Evolutionary conservation across 2,888 invertebrate genomes (phyloP).

Genomic region (Parasteatoda lunata): DNA sequence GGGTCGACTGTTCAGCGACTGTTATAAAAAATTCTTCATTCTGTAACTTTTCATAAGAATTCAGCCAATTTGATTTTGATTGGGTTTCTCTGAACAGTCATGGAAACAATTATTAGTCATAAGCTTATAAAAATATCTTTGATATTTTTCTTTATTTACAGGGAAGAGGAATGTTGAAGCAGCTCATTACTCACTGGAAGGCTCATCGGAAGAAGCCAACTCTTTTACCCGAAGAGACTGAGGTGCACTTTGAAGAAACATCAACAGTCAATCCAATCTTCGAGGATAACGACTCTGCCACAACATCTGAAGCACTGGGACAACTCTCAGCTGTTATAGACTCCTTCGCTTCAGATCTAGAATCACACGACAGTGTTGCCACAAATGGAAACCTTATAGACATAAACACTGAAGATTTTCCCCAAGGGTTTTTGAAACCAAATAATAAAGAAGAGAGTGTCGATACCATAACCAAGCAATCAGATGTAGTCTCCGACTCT

Average conservation of each 20-base stretch:
- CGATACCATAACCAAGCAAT: not conserved
- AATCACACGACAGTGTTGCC: not conserved
- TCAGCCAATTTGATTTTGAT: too few relatives aligned
- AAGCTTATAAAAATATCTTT: too few relatives aligned
- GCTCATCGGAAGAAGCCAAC: slow-evolving; percentile 48
- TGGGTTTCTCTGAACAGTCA: too few relatives aligned
- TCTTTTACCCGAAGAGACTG: slow-evolving; percentile 41
- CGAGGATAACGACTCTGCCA: slow-evolving; percentile 52
- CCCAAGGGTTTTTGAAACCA: not conserved
- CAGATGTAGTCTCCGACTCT: not conserved
- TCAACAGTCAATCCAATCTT: slow-evolving; percentile 46
- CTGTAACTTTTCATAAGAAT: too few relatives aligned
- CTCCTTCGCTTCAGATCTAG: not conserved
- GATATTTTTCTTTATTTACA: slow-evolving; percentile 1
- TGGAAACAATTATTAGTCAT: too few relatives aligned
- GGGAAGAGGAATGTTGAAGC: slow-evolving; percentile 60
- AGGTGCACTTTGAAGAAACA: slow-evolving; percentile 32
- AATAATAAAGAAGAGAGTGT: not conserved
- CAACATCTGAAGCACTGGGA: not conserved
- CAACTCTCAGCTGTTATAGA: not conserved
- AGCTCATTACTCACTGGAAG: slow-evolving; percentile 58
- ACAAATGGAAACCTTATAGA: not conserved
- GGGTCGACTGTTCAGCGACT: too few relatives aligned
- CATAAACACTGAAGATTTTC: not conserved
- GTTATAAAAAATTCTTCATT: too few relatives aligned